Base-by-base conservation (phyloP, 2,888 invertebrate species). In the Coenonympha glycerion region DNA sequence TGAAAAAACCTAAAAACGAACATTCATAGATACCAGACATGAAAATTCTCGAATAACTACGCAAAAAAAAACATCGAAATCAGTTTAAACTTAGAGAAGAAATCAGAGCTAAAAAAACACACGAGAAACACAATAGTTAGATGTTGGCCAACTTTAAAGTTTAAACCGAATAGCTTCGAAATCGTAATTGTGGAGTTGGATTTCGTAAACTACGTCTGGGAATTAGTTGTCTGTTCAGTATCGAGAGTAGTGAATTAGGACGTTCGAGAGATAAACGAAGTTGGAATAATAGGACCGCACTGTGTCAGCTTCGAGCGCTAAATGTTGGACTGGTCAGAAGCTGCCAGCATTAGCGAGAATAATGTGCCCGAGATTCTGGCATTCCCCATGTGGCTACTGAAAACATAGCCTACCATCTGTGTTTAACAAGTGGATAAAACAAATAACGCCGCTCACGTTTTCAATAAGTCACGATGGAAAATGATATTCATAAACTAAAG, bases 221-320 rank as follows among this genome's bases (percentile, higher is more conserved):
- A 65, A 66, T 69, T 64, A 67, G 67, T 69, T 65, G 62, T 58
- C 58, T 58, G 57, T 49, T 52, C 56, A 49, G 57, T 56, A 56
- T 50, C 47, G 52, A 42, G 58, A 59, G 60, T 59, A 60, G 60
- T 52, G 53, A 58, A 56, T 57, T 57, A 56, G 53, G 52, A 45
- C 49, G 41, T 41, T 54, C 39, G 42, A 46, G 47, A 53, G 56
- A 56, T 57, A 57, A 51, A 53, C 39, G 36, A 49, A 54, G 53
- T 54, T 51, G 47, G 24, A 39, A 51, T 49, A 56, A 58, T 52
- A 52, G 51, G 26, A 47, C 26, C 51, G 52, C 44, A 50, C 55
- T 45, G 31, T 48, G 49, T 45, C 34, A 44, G 41, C 48, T 33
- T 47, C 48, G 46, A 50, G 30, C 41, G 49, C 47, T 30, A 49